phyloP scores from a whole-genome alignment of 2,888 invertebrate species.

The Ephialtes manifestator region DNA sequence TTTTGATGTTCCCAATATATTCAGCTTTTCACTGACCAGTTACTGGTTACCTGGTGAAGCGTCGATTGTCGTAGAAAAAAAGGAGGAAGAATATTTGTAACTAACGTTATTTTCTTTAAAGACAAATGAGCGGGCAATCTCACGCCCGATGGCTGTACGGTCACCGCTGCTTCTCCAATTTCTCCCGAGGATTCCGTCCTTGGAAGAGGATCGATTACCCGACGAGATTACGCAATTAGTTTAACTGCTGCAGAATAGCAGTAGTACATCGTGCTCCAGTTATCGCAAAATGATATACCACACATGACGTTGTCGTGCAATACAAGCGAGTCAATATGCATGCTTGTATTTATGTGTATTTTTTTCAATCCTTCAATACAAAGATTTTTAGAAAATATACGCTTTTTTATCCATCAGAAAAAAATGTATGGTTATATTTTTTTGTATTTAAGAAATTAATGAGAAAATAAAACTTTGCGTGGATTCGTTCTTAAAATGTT shows the following conservation, averaged over 20 bases:
- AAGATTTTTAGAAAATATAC: too few species aligned
- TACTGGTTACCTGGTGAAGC: too few species aligned
- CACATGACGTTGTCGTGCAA: not conserved
- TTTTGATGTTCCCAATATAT: too few species aligned
- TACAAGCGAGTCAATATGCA: not conserved
- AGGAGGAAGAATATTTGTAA: not conserved
- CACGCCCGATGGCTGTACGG: conserved; percentile 52
- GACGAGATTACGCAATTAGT: conserved; percentile 77
- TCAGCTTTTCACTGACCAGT: too few species aligned
- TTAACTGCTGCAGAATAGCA: conserved; percentile 73
- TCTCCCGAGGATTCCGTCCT: conserved; percentile 71
- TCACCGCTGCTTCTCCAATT: conserved; percentile 66
- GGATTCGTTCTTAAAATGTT: too few species aligned
- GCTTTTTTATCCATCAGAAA: too few species aligned
- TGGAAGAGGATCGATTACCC: conserved; percentile 73
- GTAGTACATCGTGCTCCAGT: conserved; percentile 78
- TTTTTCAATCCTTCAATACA: not conserved
- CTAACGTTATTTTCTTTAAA: not conserved
- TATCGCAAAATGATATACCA: conserved; percentile 70
- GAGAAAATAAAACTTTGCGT: too few species aligned
- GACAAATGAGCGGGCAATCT: conserved; percentile 52
- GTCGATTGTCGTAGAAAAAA: too few species aligned
- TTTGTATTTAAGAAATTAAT: too few species aligned
- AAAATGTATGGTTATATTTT: too few species aligned
- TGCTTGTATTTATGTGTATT: not conserved